Evolutionary conservation across 2,113 vertebrate species (phyloP).

Genomic region (Circaetus gallicus): DNA sequence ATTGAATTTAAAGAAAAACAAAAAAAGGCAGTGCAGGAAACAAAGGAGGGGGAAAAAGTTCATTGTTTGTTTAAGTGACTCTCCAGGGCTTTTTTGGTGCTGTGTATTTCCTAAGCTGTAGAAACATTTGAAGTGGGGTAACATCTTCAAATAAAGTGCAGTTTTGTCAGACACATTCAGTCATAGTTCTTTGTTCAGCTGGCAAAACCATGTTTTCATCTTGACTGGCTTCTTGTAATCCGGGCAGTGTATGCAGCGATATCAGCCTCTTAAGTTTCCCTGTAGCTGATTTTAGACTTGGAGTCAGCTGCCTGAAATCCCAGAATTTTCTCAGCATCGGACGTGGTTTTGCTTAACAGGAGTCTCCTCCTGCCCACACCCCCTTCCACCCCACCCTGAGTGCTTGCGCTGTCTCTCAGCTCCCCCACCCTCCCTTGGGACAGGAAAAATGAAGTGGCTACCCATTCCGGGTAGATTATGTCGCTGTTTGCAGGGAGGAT

Average conservation of each 20-base stretch:
- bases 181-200: not conserved
- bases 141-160: not conserved
- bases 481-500: not conserved
- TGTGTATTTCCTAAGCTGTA: not conserved
- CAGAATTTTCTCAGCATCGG: not conserved
- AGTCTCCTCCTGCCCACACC: constrained; percentile 13
- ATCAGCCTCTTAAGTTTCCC: not conserved
- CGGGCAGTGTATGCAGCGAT: accelerated
- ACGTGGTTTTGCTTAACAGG: not conserved
- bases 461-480: not conserved
- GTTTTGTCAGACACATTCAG: not conserved
- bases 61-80: not conserved
- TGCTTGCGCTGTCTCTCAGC: not conserved
- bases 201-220: not conserved
- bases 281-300: not conserved
- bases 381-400: not conserved
- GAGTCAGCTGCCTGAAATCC: not conserved
- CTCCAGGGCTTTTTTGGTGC: not conserved
- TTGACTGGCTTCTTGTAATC: not conserved
- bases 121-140: not conserved
- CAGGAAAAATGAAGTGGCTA: not conserved
- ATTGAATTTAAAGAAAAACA: not conserved
- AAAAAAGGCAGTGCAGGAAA: not conserved
- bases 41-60: not conserved
- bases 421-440: not conserved